Percentiles rank a stretch among this genome's conserved stretches.
Evolutionary conservation across 2,888 invertebrate species (phyloP).

Genomic region (Drosophila melanosoma): DNA sequence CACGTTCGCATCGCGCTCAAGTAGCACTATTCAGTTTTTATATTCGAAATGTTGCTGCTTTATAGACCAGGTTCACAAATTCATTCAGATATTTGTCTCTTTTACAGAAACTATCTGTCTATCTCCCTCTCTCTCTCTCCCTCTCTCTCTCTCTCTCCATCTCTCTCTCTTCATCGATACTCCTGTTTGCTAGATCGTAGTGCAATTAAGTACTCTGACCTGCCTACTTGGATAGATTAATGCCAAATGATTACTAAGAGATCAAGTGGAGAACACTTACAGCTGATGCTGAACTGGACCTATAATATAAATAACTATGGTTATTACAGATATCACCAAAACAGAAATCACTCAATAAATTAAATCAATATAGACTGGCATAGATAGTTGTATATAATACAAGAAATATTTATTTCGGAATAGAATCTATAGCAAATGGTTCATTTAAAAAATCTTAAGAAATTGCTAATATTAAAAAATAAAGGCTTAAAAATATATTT

Average conservation of each 20-base stretch:
- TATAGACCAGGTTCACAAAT: slow-evolving; percentile 45
- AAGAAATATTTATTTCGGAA: background rate
- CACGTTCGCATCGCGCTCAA: slow-evolving; percentile 49
- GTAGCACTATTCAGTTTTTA: slow-evolving; percentile 61
- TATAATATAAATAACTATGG: slow-evolving; percentile 4
- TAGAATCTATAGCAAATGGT: background rate
- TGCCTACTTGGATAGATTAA: slow-evolving; percentile 53
- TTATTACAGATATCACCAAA: background rate
- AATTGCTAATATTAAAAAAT: background rate
- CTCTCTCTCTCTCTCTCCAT: background rate
- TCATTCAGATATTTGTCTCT: slow-evolving; percentile 22
- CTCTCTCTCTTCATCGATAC: slow-evolving; percentile 35
- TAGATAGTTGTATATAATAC: background rate
- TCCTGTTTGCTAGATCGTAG: slow-evolving; percentile 38
- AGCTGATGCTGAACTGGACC: slow-evolving; percentile 13
- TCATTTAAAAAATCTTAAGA: background rate
- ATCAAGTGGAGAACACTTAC: slow-evolving; percentile 28
- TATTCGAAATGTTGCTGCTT: slow-evolving; percentile 57
- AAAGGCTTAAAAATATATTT: background rate
- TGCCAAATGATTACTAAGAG: slow-evolving; percentile 22
- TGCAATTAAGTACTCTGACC: slow-evolving; percentile 55
- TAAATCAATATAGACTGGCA: background rate
- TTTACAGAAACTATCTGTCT: background rate
- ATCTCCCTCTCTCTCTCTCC: background rate
- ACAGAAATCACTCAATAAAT: background rate